These are phyloP conservation scores for Chelmon rostratus DNA, from an alignment of 2,797 vertebrate genomes.

Conservation along the genomic window DNA sequence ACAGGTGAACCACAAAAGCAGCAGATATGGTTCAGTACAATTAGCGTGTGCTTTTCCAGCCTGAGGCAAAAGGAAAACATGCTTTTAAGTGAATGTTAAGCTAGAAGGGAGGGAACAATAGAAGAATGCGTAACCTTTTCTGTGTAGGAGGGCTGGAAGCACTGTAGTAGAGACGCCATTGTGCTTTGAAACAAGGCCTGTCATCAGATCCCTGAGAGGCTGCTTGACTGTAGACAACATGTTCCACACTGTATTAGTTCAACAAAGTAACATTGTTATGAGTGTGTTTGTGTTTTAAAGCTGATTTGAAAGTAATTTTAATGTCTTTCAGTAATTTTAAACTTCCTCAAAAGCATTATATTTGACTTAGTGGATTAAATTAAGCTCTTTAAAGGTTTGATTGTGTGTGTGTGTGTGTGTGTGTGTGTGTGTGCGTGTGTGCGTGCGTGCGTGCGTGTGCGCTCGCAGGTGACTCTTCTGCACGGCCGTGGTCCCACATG, in stretches of 20 bases:
- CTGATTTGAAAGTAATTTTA: neutral
- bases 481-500: conserved; percentile 76
- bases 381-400: neutral
- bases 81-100: conserved; percentile 24
- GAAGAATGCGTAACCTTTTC: conserved; percentile 62
- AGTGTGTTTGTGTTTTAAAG: conserved; percentile 11
- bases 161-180: conserved; percentile 24
- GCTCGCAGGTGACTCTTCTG: conserved; percentile 89
- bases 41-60: conserved; percentile 22
- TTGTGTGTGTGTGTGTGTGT: conserved; percentile 29
- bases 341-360: neutral
- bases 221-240: neutral
- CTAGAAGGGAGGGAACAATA: conserved; percentile 42
- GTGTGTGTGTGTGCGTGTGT: conserved; percentile 32
- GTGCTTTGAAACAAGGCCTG: conserved; percentile 53
- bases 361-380: neutral
- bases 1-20: conserved; percentile 16
- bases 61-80: conserved; percentile 34
- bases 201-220: conserved; percentile 47
- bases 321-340: neutral
- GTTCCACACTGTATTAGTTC: conserved; percentile 23
- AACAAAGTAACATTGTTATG: neutral
- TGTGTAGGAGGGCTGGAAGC: conserved; percentile 22
- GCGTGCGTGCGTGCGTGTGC: neutral
- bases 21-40: conserved; percentile 11